These are phyloP conservation scores for Pangasius krempfi DNA, from an alignment of 2,797 vertebrate species.

Conservation along the genomic window DNA sequence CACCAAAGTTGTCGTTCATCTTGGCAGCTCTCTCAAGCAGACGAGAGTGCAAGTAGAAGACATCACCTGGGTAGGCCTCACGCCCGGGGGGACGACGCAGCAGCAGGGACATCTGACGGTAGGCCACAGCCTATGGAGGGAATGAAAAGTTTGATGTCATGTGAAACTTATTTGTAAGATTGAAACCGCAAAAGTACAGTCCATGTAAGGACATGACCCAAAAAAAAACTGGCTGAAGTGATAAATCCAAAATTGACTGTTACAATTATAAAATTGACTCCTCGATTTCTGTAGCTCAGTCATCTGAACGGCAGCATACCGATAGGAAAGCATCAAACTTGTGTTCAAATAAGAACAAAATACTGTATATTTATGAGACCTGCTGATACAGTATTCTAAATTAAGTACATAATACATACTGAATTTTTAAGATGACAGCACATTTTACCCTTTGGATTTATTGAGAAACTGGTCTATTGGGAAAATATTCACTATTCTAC, in stretches of 20 bases:
- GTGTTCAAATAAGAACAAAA: not conserved
- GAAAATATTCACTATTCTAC: not conserved
- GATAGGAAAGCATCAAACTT: not conserved
- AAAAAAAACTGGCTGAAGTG: not conserved
- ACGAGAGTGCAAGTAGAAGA: conserved; percentile 98
- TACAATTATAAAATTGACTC: not conserved
- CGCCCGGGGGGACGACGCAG: conserved; percentile 95
- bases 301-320: not conserved
- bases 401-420: not conserved
- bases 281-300: not conserved
- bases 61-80: conserved; percentile 96
- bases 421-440: not conserved
- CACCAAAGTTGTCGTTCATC: conserved; percentile 96
- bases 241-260: not conserved
- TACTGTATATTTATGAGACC: not conserved
- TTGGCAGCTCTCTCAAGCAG: conserved; percentile 97
- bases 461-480: not conserved
- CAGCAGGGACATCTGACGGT: conserved; percentile 98
- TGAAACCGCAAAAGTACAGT: not conserved
- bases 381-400: not conserved
- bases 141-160: too few species aligned
- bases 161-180: not conserved
- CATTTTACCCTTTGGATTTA: not conserved
- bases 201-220: not conserved
- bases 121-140: conserved; percentile 87